Conservation (phyloP, 2,797 vertebrate species). For the Prunella strophiata region DNA sequence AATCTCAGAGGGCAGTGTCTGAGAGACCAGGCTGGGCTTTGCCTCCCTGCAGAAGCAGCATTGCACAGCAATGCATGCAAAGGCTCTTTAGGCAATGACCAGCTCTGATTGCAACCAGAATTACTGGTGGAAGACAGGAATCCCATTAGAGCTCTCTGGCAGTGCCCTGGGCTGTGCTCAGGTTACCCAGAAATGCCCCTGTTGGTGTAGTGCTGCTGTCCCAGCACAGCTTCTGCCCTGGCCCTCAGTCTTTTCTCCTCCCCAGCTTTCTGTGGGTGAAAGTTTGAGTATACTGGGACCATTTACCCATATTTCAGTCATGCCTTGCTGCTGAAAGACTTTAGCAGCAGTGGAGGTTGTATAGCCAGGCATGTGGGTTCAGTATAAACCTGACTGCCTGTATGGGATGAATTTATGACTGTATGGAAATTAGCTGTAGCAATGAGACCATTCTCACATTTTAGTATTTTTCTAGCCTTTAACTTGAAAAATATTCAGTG, state of each 20-base stretch:
- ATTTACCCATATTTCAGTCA: neutral
- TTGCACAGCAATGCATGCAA: neutral
- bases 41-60: neutral
- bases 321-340: neutral
- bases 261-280: neutral
- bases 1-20: neutral
- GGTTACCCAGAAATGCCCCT: neutral
- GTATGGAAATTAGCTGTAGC: neutral
- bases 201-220: neutral
- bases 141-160: neutral
- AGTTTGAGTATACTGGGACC: neutral
- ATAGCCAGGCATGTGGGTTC: neutral
- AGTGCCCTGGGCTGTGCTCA: neutral
- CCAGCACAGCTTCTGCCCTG: neutral
- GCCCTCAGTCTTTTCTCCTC: neutral
- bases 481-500: neutral
- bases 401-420: neutral
- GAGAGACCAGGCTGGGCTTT: neutral
- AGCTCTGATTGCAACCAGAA: neutral
- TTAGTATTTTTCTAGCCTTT: constrained; percentile 12
- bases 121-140: neutral
- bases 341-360: neutral
- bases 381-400: neutral
- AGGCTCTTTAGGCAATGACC: neutral
- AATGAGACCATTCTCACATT: neutral